Percentiles rank a stretch among this genome's conserved stretches.
phyloP scores from a whole-genome alignment of 2,113 vertebrate genomes.

The Labeo catla region DNA sequence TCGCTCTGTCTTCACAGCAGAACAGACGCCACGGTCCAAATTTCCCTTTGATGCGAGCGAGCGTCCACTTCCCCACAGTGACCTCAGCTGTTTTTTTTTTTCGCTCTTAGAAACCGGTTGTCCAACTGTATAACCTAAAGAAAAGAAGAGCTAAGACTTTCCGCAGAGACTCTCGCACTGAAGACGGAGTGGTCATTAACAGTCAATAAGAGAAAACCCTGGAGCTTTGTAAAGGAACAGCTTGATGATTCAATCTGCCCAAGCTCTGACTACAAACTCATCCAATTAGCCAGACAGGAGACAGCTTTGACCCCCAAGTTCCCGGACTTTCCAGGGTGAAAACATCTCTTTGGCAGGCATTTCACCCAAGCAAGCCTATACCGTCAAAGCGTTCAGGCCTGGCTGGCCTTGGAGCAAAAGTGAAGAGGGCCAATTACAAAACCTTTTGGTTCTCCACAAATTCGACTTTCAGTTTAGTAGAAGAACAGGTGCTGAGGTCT shows the following conservation, averaged over 20 bases:
- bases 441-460: neutral
- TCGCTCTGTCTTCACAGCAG: constrained; percentile 23
- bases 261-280: constrained; percentile 68
- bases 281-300: constrained; percentile 77
- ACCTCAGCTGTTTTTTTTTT: neutral
- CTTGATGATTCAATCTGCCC: constrained; percentile 79
- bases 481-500: neutral
- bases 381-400: neutral
- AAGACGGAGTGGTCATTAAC: constrained; percentile 71
- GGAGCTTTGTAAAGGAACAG: constrained; percentile 69
- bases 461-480: neutral
- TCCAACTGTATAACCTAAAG: neutral
- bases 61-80: constrained; percentile 2
- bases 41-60: neutral
- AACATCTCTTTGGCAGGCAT: constrained; percentile 19
- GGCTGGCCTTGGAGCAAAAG: constrained; percentile 1
- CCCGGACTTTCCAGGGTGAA: constrained; percentile 49
- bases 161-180: constrained; percentile 2
- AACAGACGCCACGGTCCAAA: constrained; percentile 31
- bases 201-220: constrained; percentile 71
- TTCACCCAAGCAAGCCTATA: constrained; percentile 3
- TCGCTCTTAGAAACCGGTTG: neutral
- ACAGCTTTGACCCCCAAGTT: constrained; percentile 66
- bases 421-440: neutral
- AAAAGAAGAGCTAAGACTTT: neutral